These are phyloP conservation scores for Eupsilia transversa DNA, from an alignment of 2,888 invertebrate species.

Conservation along the genomic window DNA sequence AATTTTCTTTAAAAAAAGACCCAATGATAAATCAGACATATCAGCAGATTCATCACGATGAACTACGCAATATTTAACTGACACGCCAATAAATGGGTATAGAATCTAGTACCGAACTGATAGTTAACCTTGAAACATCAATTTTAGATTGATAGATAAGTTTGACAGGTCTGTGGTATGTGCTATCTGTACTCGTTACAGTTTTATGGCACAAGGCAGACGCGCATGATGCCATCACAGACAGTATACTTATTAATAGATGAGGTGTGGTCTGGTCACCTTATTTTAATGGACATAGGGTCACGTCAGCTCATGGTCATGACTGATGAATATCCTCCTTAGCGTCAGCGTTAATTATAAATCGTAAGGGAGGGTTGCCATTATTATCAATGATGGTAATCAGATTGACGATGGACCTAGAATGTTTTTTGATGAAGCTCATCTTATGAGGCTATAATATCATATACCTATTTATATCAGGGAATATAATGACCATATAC, in stretches of 20 bases:
- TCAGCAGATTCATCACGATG: slow-evolving; percentile 40
- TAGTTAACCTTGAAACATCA: slow-evolving; percentile 60
- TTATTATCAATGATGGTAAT: neutral
- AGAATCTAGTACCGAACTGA: slow-evolving; percentile 29
- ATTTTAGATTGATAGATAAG: slow-evolving; percentile 61
- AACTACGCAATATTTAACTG: slow-evolving; percentile 37
- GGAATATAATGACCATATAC: neutral
- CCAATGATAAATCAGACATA: slow-evolving; percentile 6
- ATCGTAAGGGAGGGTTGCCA: neutral
- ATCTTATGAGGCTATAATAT: too few species aligned
- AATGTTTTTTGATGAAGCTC: neutral
- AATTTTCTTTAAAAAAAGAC: neutral
- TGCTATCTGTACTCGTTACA: slow-evolving; percentile 34
- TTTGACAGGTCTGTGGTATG: slow-evolving; percentile 48
- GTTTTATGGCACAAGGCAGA: slow-evolving; percentile 53
- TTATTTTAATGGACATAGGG: slow-evolving; percentile 27
- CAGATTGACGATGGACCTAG: neutral
- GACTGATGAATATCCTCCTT: neutral
- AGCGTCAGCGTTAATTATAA: neutral
- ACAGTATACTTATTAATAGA: slow-evolving; percentile 37
- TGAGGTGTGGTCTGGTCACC: slow-evolving; percentile 30
- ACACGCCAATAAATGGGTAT: slow-evolving; percentile 46
- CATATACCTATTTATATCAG: too few species aligned
- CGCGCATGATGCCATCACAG: slow-evolving; percentile 39
- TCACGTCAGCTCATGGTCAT: neutral